Percentiles rank a stretch among this genome's conserved stretches.
Evolutionary conservation across 2,797 vertebrate species (phyloP).

Genomic region (Sarcophilus harrisii): DNA sequence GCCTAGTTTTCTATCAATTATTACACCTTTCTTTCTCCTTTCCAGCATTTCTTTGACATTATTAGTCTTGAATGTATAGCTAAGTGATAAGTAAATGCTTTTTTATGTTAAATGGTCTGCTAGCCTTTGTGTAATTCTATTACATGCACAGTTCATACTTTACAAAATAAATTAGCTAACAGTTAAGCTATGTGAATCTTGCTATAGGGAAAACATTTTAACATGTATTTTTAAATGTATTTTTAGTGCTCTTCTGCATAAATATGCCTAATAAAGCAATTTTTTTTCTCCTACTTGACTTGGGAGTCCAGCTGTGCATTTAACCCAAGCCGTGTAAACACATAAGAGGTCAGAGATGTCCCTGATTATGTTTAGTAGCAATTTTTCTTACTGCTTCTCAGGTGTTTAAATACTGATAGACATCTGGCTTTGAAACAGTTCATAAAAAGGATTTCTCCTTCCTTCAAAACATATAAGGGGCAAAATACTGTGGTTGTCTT

Average conservation of each 20-base stretch:
- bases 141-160: neutral
- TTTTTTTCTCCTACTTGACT: constrained; percentile 7
- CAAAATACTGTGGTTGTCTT: neutral
- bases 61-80: neutral
- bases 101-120: neutral
- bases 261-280: neutral
- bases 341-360: neutral
- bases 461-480: neutral
- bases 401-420: neutral
- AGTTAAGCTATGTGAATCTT: neutral
- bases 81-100: neutral
- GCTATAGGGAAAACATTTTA: constrained; percentile 27
- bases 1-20: neutral
- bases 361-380: neutral
- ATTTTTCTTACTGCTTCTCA: neutral
- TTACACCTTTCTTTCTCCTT: neutral
- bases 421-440: neutral
- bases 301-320: constrained; percentile 16
- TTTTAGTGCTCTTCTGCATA: constrained; percentile 5
- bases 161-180: neutral
- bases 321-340: neutral
- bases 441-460: neutral
- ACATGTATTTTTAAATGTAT: neutral
- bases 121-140: neutral
- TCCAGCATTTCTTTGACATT: neutral